Evolutionary conservation across 2,797 vertebrate species (phyloP), one percentile per base, ranked within the genome.

Genomic region (Lycodopsis pacificus): DNA sequence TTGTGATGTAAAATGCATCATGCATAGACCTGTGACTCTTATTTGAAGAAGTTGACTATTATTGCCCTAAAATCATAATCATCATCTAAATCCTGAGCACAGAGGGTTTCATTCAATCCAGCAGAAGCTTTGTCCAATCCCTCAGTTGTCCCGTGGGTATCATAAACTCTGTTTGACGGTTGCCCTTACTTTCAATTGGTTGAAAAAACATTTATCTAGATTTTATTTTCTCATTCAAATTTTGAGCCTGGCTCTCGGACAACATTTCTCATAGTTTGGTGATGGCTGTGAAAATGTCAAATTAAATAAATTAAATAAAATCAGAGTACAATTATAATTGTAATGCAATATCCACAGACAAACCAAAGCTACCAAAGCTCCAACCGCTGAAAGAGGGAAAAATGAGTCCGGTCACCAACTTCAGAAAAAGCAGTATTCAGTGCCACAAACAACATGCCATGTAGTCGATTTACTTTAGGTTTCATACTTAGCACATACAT

Each of bases 361-460:
- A 62, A 70, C 30, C 7, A 10, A 56, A 59, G 36, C n/a, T 59
- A 7, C 36, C 71, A 48, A 54, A 63, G 56, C 3, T 62, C 25
- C 49, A 51, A 34, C 32, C 58, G n/a, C 62, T 63, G 22, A 54
- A 65, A 76, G 5, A 69, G 34, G 27, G 27, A 74, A 3, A 17
- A 57, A 58, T 53, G 11, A 30, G 17, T 65, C 20, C 27, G 32
- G 19, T 51, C 51, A 38, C 56, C 22, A 38, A 65, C 72, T 30
- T 46, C 19, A 13, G 0, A 65, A 34, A 49, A 62, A 19, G 3
- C 15, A 22, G 36, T 14, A 61, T 79, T 65, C 61, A 67, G 62
- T 85, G 81, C 79, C 76, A 82, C 80, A 86, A 49, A 67, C 46
- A 77, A 67, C 66, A 73, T 57, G 69, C 58, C 76, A 71, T 73